Conservation (phyloP, 1,140 invertebrate genomes). For the Drosophila pseudoananassae region DNA sequence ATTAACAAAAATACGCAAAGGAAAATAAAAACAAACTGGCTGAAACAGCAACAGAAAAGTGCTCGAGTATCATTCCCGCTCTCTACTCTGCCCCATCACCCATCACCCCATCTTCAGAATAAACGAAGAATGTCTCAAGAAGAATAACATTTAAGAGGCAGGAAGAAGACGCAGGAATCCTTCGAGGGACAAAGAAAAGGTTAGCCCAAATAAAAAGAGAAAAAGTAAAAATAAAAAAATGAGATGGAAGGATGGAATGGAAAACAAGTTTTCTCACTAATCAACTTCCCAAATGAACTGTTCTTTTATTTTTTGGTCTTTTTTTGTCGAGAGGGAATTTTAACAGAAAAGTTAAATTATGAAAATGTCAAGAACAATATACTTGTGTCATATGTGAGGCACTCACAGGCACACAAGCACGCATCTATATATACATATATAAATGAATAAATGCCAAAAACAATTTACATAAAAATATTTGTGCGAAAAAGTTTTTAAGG, state of each 20-base stretch:
- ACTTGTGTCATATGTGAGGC: conserved; percentile 21
- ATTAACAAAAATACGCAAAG: conserved; percentile 65
- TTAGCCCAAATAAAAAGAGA: background rate
- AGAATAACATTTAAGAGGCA: background rate
- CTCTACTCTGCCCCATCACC: too few species aligned
- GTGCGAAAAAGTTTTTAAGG: conserved; percentile 68
- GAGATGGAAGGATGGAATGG: conserved; percentile 5
- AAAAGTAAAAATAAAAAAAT: conserved; percentile 8
- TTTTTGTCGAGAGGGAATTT: background rate
- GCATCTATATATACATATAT: conserved; percentile 28
- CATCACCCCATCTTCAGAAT: conserved; percentile 37
- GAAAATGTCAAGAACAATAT: conserved; percentile 65
- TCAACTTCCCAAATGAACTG: conserved; percentile 59
- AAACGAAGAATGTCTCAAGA: conserved; percentile 43
- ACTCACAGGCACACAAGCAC: conserved; percentile 1
- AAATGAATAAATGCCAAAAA: conserved; percentile 78
- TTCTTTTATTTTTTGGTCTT: background rate
- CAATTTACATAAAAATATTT: conserved; percentile 81
- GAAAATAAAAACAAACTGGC: conserved; percentile 33
- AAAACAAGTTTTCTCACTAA: conserved; percentile 53
- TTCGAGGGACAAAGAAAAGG: background rate
- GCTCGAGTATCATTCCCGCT: background rate
- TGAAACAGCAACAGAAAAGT: conserved; percentile 25
- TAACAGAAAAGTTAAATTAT: conserved; percentile 76
- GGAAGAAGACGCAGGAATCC: background rate